A percentile compares a stretch with the other conserved stretches of the same genome.
These are phyloP conservation scores for Meghimatium bilineatum DNA, from an alignment of 2,888 invertebrate species.

Conservation along the genomic window DNA sequence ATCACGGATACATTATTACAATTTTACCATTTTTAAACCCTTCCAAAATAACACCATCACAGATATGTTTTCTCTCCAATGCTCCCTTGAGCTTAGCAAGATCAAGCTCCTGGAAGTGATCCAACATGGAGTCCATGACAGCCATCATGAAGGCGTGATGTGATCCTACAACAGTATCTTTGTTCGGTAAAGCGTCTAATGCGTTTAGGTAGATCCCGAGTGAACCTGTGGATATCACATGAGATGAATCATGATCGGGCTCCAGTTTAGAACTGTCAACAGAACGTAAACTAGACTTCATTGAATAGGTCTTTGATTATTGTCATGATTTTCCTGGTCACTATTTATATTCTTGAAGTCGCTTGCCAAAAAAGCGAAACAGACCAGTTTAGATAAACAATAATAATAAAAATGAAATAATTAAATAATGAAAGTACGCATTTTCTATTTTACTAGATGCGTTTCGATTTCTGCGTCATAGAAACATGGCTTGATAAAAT, in stretches of 20 bases:
- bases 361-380: too few species aligned
- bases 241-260: too few species aligned
- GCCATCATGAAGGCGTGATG: conserved; percentile 67
- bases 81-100: conserved; percentile 63
- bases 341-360: too few species aligned
- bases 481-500: too few species aligned
- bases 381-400: too few species aligned
- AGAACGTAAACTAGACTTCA: too few species aligned
- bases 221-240: conserved; percentile 64
- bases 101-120: conserved; percentile 58
- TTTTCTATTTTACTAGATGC: too few species aligned
- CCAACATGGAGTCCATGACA: conserved; percentile 62
- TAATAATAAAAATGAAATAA: too few species aligned
- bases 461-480: too few species aligned
- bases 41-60: conserved; percentile 65
- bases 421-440: too few species aligned
- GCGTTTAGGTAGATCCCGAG: conserved; percentile 67
- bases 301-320: not conserved
- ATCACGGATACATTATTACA: not conserved
- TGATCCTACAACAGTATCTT: conserved; percentile 61
- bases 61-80: conserved; percentile 58
- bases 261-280: too few species aligned
- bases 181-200: conserved; percentile 61
- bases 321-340: too few species aligned
- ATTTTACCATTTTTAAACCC: conserved; percentile 63